Evolutionary conservation across 2,888 invertebrate genomes (phyloP), one percentile per base, ranked within the genome.

Genomic region (Bellardia pandia): DNA sequence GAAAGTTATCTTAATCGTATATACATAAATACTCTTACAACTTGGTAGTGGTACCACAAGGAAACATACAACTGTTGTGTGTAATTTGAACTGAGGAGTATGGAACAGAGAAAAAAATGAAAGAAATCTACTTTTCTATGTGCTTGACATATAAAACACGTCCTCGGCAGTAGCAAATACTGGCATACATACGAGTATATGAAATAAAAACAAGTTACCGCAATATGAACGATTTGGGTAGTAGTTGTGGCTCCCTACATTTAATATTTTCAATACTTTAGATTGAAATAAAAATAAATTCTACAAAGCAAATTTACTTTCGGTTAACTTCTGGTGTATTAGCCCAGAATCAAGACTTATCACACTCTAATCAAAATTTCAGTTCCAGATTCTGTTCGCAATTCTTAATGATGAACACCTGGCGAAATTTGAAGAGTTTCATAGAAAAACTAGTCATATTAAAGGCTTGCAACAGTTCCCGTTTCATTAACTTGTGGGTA

Each of bases 121-220:
- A 58, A 7, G 9, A 40, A 64, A 64, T 64, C n/a, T 3, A 40
- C 6, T 64, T 64, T 64, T 64, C 8, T 40, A 64, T 64, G 64
- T 64, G 64, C 40, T 64, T 40, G 64, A 64, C 16, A 64, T 64
- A 40, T 37, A 64, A 64, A 40, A 37, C 40, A 64, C 40, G 37
- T 64, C 8, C 40, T 64, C n/a, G 9, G 40, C n/a, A n/a, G 40
- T 16, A n/a, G 40, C 40, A 14, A 64, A 64, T 8, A 30, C 13
- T 30, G 53, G 14, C 30, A 58, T 3, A 51, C n/a, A 51, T n/a
- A 51, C 13, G 51, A 51, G 14, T 51, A 5, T 51, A 51, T 51
- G 13, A n/a, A 51, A 51, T 51, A 51, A n/a, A n/a, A 51, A 51
- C n/a, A 51, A 51, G n/a, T 51, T 13, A n/a, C 14, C 51, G 6